A percentile compares a stretch with the other conserved stretches of the same genome.
These are phyloP conservation scores for Tenodera sinensis DNA, from an alignment of 2,888 invertebrate genomes.

Conservation along the genomic window DNA sequence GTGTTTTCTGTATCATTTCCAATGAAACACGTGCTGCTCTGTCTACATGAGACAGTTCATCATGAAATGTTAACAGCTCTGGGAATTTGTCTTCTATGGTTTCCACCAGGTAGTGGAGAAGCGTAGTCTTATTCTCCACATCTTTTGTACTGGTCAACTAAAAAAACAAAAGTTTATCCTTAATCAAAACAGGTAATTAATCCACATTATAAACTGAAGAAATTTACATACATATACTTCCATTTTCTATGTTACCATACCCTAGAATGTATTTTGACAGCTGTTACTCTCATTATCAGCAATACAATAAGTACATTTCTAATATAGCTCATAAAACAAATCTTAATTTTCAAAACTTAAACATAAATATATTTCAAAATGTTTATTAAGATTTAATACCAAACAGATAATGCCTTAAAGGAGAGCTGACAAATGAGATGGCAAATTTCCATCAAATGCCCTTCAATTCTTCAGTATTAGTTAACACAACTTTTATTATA, in stretches of 20 bases:
- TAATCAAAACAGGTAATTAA: not conserved
- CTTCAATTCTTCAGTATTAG: too few species aligned
- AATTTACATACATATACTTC: too few species aligned
- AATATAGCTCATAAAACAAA: too few species aligned
- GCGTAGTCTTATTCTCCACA: slow-evolving; percentile 84
- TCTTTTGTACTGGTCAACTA: slow-evolving; percentile 88
- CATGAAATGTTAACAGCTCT: slow-evolving; percentile 75
- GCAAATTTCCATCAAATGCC: too few species aligned
- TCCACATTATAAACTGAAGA: not conserved
- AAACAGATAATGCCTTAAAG: too few species aligned
- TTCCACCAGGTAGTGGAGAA: slow-evolving; percentile 88
- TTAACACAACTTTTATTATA: too few species aligned
- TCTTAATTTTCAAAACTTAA: too few species aligned
- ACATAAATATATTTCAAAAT: too few species aligned
- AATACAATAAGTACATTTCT: not conserved
- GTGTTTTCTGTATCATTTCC: slow-evolving; percentile 74
- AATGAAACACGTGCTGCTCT: slow-evolving; percentile 81
- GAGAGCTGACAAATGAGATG: too few species aligned
- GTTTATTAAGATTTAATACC: too few species aligned
- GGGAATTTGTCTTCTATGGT: slow-evolving; percentile 85
- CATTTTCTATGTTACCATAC: too few species aligned
- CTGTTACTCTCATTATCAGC: not conserved
- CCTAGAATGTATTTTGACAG: too few species aligned
- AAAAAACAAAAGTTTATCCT: slow-evolving; percentile 37
- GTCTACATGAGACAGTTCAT: slow-evolving; percentile 88